A percentile compares a stretch with the other conserved stretches of the same genome.
Evolutionary conservation across 2,888 invertebrate genomes (phyloP).

Genomic region (Leptothorax acervorum): DNA sequence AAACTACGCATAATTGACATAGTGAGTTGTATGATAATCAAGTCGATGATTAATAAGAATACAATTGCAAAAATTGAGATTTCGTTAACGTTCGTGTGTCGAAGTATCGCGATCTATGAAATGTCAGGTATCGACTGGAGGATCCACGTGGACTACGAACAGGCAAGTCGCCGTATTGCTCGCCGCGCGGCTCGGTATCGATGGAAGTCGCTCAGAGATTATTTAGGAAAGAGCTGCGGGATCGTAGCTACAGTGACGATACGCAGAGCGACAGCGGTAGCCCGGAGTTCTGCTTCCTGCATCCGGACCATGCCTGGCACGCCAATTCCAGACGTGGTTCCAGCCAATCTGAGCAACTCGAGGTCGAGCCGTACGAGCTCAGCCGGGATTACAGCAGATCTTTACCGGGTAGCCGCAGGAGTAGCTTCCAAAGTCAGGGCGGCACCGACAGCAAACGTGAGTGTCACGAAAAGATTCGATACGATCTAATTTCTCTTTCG

Average conservation of each 20-base stretch:
- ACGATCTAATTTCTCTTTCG: background rate
- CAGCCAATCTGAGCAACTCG: constrained; percentile 95
- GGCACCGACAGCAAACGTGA: constrained; percentile 84
- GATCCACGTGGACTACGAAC: constrained; percentile 91
- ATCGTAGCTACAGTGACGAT: constrained; percentile 86
- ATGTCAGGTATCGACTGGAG: constrained; percentile 90
- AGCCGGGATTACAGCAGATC: constrained; percentile 95
- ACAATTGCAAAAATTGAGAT: background rate
- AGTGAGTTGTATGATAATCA: background rate
- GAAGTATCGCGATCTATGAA: background rate
- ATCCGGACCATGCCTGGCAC: constrained; percentile 94
- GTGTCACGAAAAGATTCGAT: constrained; percentile 50
- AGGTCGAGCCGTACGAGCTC: constrained; percentile 94
- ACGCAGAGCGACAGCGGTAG: constrained; percentile 85
- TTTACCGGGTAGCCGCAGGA: constrained; percentile 93
- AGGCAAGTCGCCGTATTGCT: constrained; percentile 91
- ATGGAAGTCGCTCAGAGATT: constrained; percentile 89
- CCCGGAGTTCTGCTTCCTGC: constrained; percentile 89
- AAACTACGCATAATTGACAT: background rate
- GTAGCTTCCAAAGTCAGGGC: constrained; percentile 90
- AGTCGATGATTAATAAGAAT: background rate
- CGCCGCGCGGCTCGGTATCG: constrained; percentile 92
- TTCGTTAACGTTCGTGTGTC: background rate
- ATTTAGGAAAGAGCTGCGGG: constrained; percentile 91
- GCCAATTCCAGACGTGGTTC: constrained; percentile 93